These are phyloP conservation scores for Lypha dubia DNA, from an alignment of 2,888 invertebrate genomes.

Conservation along the genomic window DNA sequence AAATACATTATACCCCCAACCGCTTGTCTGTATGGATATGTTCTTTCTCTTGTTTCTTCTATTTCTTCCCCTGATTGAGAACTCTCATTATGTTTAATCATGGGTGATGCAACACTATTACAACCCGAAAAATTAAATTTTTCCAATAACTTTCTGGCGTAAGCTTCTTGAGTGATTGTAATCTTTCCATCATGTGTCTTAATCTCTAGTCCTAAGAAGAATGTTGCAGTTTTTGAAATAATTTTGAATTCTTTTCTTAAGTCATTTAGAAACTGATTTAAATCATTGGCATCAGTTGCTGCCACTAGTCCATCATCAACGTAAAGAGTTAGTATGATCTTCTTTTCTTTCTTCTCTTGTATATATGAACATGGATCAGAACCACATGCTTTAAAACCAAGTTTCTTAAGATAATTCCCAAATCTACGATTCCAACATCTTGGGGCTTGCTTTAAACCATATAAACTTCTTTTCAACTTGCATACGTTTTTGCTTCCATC, in stretches of 20 bases:
- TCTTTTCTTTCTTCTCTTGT: too few relatives aligned
- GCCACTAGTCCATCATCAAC: too few relatives aligned
- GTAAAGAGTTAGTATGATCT: too few relatives aligned
- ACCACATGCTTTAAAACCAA: too few relatives aligned
- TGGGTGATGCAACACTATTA: not conserved
- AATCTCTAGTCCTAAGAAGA: not conserved
- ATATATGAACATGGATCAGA: too few relatives aligned
- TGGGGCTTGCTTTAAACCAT: too few relatives aligned
- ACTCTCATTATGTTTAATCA: not conserved
- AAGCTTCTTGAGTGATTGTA: not conserved
- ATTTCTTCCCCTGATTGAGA: too few relatives aligned
- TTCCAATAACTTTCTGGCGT: not conserved
- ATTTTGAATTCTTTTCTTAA: not conserved
- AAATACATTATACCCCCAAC: not conserved
- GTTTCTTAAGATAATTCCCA: too few relatives aligned
- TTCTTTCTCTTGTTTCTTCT: not conserved
- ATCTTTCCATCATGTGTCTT: not conserved
- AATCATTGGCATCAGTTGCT: too few relatives aligned
- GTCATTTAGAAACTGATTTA: not conserved
- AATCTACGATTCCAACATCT: too few relatives aligned
- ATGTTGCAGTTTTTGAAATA: not conserved
- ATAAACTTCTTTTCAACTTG: too few relatives aligned
- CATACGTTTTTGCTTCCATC: too few relatives aligned
- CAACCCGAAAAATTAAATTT: not conserved
- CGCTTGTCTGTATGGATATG: not conserved